phyloP scores from a whole-genome alignment of 2,113 vertebrate species.

The Tragelaphus imberbis region DNA sequence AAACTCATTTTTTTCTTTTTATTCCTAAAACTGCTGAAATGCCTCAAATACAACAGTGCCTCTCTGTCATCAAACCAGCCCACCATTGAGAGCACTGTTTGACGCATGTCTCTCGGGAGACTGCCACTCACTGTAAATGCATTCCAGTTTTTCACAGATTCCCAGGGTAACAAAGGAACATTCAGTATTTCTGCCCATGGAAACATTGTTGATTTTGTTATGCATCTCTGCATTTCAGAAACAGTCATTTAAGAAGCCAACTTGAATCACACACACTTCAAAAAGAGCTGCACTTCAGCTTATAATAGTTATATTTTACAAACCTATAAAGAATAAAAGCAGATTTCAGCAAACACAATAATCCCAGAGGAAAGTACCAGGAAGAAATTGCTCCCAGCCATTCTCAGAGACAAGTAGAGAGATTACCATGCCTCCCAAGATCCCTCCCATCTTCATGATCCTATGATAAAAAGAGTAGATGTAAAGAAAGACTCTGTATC shows the following conservation, averaged over 20 bases:
- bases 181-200: background rate
- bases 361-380: slow-evolving; percentile 28
- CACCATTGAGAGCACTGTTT: background rate
- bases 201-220: slow-evolving; percentile 3
- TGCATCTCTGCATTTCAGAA: slow-evolving; percentile 23
- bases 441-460: background rate
- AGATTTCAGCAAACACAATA: slow-evolving; percentile 40
- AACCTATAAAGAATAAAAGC: slow-evolving; percentile 25
- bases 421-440: background rate
- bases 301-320: slow-evolving; percentile 33
- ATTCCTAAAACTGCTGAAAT: slow-evolving; percentile 20
- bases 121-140: background rate
- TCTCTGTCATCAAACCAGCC: background rate
- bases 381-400: background rate
- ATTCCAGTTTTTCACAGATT: background rate
- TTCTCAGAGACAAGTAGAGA: slow-evolving; percentile 22
- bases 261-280: slow-evolving; percentile 21
- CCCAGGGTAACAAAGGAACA: slow-evolving; percentile 5
- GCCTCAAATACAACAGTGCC: background rate
- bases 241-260: slow-evolving; percentile 1
- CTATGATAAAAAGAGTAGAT: background rate
- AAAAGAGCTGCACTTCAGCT: background rate
- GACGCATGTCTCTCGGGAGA: background rate
- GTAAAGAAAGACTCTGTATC: background rate
- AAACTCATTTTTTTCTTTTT: background rate